These are phyloP conservation scores for Hydrocynus forskahlii DNA, from an alignment of 2,797 vertebrate genomes.

Conservation along the genomic window DNA sequence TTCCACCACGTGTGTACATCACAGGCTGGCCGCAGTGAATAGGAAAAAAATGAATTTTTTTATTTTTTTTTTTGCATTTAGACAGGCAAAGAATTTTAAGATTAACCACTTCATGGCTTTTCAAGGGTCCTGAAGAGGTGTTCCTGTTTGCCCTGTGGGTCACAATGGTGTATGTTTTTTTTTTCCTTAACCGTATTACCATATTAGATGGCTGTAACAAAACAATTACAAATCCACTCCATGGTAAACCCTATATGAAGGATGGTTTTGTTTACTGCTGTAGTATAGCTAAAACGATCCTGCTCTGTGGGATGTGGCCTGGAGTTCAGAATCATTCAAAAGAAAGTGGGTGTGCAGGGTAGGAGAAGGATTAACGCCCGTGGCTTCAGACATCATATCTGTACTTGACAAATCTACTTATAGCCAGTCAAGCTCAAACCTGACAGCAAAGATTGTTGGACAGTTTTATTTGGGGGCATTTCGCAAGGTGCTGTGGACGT, in stretches of 20 bases:
- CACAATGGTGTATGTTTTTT: too few relatives aligned
- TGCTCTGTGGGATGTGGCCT: background rate
- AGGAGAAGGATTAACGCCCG: background rate
- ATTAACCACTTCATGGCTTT: too few relatives aligned
- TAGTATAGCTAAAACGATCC: background rate
- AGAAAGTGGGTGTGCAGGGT: background rate
- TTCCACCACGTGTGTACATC: too few relatives aligned
- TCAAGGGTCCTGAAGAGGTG: too few relatives aligned
- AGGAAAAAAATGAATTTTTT: too few relatives aligned
- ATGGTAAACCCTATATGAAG: background rate
- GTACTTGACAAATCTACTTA: slow-evolving; percentile 18
- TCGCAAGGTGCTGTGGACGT: background rate
- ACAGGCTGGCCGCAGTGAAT: too few relatives aligned
- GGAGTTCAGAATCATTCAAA: slow-evolving; percentile 2
- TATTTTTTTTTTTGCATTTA: too few relatives aligned
- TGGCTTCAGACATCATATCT: background rate
- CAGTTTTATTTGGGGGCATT: background rate
- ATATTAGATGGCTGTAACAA: background rate
- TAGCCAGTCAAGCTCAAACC: slow-evolving; percentile 20
- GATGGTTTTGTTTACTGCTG: background rate
- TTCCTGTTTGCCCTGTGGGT: too few relatives aligned
- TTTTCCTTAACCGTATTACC: background rate
- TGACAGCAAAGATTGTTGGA: background rate
- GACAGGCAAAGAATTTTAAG: too few relatives aligned
- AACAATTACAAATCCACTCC: slow-evolving; percentile 1